Percentiles rank a stretch among this genome's conserved stretches.
phyloP scores from a whole-genome alignment of 2,113 vertebrate species.

The Pungitius pungitius region DNA sequence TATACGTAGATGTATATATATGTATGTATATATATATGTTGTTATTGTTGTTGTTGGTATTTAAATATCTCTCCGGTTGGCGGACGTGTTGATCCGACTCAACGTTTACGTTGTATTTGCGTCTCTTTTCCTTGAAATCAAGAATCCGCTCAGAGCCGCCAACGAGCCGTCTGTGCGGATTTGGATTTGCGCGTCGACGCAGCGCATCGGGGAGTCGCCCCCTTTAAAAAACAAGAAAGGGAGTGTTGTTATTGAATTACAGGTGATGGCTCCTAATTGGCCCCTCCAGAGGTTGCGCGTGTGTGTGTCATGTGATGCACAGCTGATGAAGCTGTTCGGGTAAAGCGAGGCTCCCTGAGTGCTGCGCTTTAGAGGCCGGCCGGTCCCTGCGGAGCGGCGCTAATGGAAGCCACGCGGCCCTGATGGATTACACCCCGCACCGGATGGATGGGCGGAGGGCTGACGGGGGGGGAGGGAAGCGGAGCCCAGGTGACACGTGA shows the following conservation, averaged over 20 bases:
- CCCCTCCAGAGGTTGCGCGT: conserved; percentile 64
- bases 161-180: conserved; percentile 38
- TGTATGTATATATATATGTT: too few relatives aligned
- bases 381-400: conserved; percentile 60
- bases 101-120: too few relatives aligned
- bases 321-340: conserved; percentile 73
- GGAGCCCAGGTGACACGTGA: conserved; percentile 5
- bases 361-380: conserved; percentile 54
- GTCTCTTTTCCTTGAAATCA: too few relatives aligned
- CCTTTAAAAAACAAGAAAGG: conserved; percentile 40
- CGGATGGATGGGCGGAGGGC: conserved; percentile 34
- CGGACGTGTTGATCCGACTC: too few relatives aligned
- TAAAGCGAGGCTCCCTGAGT: conserved; percentile 69
- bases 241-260: conserved; percentile 73
- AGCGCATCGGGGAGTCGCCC: conserved; percentile 29
- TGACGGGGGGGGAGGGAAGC: conserved; percentile 35
- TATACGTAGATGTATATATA: too few relatives aligned
- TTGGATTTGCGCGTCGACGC: conserved; percentile 36
- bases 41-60: not conserved
- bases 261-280: conserved; percentile 78
- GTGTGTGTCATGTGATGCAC: conserved; percentile 44
- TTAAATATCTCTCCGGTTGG: not conserved
- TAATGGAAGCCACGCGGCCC: conserved; percentile 69
- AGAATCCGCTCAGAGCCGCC: too few relatives aligned
- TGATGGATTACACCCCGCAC: conserved; percentile 57